phyloP scores from a whole-genome alignment of 92 coral and sea anemone genomes.

The Pocillopora grandis region DNA sequence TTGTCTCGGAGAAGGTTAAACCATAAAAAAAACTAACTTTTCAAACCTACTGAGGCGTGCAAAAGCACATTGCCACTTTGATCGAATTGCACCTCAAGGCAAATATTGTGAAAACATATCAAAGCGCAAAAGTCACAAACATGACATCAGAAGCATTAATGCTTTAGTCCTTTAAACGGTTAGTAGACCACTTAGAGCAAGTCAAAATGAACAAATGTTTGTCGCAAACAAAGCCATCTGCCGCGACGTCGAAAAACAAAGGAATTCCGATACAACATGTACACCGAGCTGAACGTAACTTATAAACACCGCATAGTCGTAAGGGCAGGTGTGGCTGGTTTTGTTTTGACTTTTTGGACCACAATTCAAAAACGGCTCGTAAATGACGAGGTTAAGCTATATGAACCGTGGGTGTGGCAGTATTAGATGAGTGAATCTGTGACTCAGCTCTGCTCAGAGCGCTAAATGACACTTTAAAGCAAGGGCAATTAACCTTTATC shows the following conservation, averaged over 20 bases:
- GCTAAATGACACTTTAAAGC: too few relatives aligned
- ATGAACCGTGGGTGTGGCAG: too few relatives aligned
- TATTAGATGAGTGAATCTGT: too few relatives aligned
- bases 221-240: slow-evolving; percentile 25
- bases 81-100: slow-evolving; percentile 1
- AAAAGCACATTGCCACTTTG: not conserved
- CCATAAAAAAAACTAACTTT: not conserved
- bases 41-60: slow-evolving; percentile 18
- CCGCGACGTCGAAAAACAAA: slow-evolving; percentile 2
- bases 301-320: not conserved
- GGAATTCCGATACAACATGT: slow-evolving; percentile 46
- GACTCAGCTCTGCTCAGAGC: too few relatives aligned
- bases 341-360: not conserved
- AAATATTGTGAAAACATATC: not conserved
- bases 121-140: not conserved
- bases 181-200: slow-evolving; percentile 10
- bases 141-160: not conserved
- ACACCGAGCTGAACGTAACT: not conserved
- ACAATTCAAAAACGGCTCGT: too few relatives aligned
- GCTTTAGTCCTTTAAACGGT: slow-evolving; percentile 6
- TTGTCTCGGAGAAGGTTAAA: not conserved
- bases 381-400: too few relatives aligned
- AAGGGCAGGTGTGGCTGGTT: not conserved
- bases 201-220: slow-evolving; percentile 26
- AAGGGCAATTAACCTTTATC: too few relatives aligned